Conservation (phyloP, 2,888 invertebrate species). For the Rhamphomyia laevipes region DNA sequence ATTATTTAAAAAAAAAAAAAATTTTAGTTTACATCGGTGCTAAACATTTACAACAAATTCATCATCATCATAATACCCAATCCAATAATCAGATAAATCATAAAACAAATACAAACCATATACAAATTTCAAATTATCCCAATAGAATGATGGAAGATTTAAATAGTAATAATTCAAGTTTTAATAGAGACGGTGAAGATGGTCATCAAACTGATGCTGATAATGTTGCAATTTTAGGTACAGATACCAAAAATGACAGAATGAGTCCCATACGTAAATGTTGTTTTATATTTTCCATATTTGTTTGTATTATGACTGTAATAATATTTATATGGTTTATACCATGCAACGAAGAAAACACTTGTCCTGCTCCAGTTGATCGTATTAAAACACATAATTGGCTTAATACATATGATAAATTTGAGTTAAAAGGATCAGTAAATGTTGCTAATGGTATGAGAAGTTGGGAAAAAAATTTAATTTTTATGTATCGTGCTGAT, state of each 20-base stretch:
- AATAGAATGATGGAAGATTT: constrained; percentile 20
- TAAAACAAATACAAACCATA: too few species aligned
- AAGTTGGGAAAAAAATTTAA: constrained; percentile 54
- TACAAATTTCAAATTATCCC: too few species aligned
- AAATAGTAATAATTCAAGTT: constrained; percentile 27
- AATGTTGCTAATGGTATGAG: constrained; percentile 54
- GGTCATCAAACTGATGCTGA: constrained; percentile 30
- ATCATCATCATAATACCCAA: too few species aligned
- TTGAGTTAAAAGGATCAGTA: constrained; percentile 57
- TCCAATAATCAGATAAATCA: too few species aligned
- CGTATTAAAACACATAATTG: constrained; percentile 53
- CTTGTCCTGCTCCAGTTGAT: constrained; percentile 46
- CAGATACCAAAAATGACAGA: constrained; percentile 24
- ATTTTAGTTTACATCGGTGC: not conserved
- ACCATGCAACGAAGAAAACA: constrained; percentile 59
- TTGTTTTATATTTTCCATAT: constrained; percentile 57
- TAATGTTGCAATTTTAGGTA: constrained; percentile 34
- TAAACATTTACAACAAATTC: not conserved
- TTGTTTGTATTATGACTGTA: constrained; percentile 57
- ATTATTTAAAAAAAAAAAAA: constrained; percentile 9
- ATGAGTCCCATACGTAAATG: constrained; percentile 58
- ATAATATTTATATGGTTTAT: constrained; percentile 63
- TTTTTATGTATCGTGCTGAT: constrained; percentile 61
- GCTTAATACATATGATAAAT: constrained; percentile 54
- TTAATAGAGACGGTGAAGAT: constrained; percentile 32